Percentiles rank a stretch among this genome's conserved stretches.
Evolutionary conservation across 1,140 invertebrate species (phyloP).

Genomic region (Drosophila kohkoa): DNA sequence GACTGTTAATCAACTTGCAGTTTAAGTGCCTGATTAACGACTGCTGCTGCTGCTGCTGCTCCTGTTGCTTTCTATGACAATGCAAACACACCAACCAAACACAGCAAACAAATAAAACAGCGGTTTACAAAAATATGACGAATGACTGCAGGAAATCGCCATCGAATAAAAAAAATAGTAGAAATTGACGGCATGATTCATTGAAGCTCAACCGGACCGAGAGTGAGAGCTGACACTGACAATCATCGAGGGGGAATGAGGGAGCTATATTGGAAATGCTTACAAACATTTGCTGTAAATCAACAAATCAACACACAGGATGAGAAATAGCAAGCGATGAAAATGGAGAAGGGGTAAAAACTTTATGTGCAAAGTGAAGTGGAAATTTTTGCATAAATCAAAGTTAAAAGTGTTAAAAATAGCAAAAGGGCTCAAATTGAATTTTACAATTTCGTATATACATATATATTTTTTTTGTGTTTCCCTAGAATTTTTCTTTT

Average conservation of each 20-base stretch:
- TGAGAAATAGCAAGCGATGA: not conserved
- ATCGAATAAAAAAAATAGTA: conserved; percentile 30
- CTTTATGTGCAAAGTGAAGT: conserved; percentile 73
- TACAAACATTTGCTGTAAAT: conserved; percentile 77
- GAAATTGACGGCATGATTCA: conserved; percentile 68
- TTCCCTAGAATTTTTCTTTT: not conserved
- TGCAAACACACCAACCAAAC: not conserved
- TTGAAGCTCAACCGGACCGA: conserved; percentile 38
- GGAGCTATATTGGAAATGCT: conserved; percentile 61
- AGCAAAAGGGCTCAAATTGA: conserved; percentile 74
- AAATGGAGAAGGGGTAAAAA: conserved; percentile 22
- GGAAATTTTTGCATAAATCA: conserved; percentile 81
- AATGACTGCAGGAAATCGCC: conserved; percentile 56
- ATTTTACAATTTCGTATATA: conserved; percentile 64
- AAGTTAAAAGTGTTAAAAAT: conserved; percentile 79
- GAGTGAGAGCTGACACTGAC: conserved; percentile 56
- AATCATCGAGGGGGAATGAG: conserved; percentile 22
- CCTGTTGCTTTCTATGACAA: conserved; percentile 12
- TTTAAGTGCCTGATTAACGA: conserved; percentile 44
- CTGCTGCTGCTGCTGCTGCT: conserved; percentile 7
- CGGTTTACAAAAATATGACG: conserved; percentile 58
- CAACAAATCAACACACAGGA: conserved; percentile 70
- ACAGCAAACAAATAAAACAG: not conserved
- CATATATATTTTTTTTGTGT: not conserved
- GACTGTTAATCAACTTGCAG: conserved; percentile 47